Percentiles rank a stretch among this genome's conserved stretches.
Conservation (phyloP, 2,113 vertebrate species). For the Athene cunicularia region DNA sequence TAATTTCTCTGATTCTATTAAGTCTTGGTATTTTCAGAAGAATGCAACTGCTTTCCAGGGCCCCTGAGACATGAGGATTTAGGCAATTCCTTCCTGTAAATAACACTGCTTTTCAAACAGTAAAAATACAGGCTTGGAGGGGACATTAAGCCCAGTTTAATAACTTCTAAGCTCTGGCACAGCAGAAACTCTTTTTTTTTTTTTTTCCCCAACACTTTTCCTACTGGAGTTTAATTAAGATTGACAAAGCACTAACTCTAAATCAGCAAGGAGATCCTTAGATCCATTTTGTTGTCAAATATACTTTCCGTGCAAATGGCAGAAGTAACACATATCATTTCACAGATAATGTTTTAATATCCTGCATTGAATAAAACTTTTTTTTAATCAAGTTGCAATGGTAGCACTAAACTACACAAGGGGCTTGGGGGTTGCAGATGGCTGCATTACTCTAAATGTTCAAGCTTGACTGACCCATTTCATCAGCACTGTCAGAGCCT, state of each 20-base stretch:
- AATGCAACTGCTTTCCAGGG: slow-evolving; percentile 30
- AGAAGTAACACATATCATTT: slow-evolving; percentile 80
- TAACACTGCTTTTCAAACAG: slow-evolving; percentile 47
- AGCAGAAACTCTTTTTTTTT: slow-evolving; percentile 40
- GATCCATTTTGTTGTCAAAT: slow-evolving; percentile 78
- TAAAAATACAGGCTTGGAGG: slow-evolving; percentile 7
- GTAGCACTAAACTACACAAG: slow-evolving; percentile 80
- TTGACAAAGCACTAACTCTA: slow-evolving; percentile 69
- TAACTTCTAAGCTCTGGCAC: slow-evolving; percentile 27
- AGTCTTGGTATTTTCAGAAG: slow-evolving; percentile 35
- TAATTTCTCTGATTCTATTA: slow-evolving; percentile 62
- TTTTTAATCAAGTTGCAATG: slow-evolving; percentile 87
- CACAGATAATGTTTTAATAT: slow-evolving; percentile 84
- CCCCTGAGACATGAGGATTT: slow-evolving; percentile 48
- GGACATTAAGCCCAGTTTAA: slow-evolving; percentile 48
- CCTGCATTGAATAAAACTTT: slow-evolving; percentile 83
- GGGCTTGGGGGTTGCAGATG: slow-evolving; percentile 85
- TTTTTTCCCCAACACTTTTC: background rate
- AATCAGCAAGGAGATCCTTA: slow-evolving; percentile 68
- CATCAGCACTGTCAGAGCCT: slow-evolving; percentile 94
- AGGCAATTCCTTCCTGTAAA: slow-evolving; percentile 63
- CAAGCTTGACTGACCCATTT: slow-evolving; percentile 95
- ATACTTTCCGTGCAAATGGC: slow-evolving; percentile 72
- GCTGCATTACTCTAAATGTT: slow-evolving; percentile 87
- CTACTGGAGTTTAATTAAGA: slow-evolving; percentile 71